Base-by-base conservation (phyloP, 2,888 invertebrate species). In the Drosophila mercatorum region DNA sequence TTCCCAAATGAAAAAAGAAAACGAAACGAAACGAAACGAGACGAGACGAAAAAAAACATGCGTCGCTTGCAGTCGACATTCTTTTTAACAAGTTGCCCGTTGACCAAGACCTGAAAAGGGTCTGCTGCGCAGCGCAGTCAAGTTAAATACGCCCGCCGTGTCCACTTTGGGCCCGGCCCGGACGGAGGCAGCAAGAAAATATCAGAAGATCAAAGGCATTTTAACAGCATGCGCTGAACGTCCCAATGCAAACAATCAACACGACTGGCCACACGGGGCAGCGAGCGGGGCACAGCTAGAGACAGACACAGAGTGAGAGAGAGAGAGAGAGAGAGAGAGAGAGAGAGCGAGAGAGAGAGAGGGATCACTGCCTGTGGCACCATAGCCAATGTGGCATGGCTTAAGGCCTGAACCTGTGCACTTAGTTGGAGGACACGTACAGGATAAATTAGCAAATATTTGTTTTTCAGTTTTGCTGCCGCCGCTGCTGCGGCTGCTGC, bases 401-500 rank as follows among this genome's bases (percentile, higher is more conserved):
- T 76, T 76, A 80, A 69, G 78, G 72, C 70, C 72, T 61, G 75
- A 81, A 70, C 81, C 83, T 86, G 88, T 89, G 84, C 84, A 85
- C 84, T 85, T 85, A 85, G 88, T 80, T 83, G 79, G 88, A 89
- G 86, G 90, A 89, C 91, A 90, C 90, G 89, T 86, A 84, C 87
- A 87, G 91, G 90, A 90, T 91, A 90, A 90, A 90, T 90, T 91
- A 90, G 90, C 89, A 91, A 90, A 90, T 90, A 90, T 90, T 90
- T 90, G 90, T 86, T 86, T 85, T 80, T 71, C 70, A 73, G 78
- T 77, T 66, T 60, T 47, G 51, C 57, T 65, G 64, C 55, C 70
- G 47, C 53, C 46, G 53, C 52, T 58, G 60, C 49, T 64, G 62
- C 26, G 53, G 53, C 44, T 31, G 51, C 17, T 64, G 62, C 26